Evolutionary conservation across 23 tunicate species (phyloP), one percentile per base, ranked within the genome.

Genomic region (Trididemnum clinides): DNA sequence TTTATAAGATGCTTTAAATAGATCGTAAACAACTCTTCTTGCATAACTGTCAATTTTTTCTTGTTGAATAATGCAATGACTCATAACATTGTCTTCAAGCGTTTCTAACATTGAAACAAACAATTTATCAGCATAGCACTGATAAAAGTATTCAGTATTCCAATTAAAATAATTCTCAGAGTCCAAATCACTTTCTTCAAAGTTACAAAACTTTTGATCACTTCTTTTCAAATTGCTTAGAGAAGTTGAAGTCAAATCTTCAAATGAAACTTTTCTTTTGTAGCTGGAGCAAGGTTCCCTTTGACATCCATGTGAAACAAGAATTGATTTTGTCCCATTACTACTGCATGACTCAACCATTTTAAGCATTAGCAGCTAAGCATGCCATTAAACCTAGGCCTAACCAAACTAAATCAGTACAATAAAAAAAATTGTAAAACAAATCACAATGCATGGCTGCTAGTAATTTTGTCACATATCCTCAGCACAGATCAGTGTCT

Each of bases 51-150:
- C 57, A n/a, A 74, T 21, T 22, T 74, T 39, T n/a, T 38, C 80
- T n/a, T 6, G 57, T 37, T 74, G 28, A 7, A 36, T 25, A 39
- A 74, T 74, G 38, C 59, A 74, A 74, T 74, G 10, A 5, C 57
- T 2, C 80, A 74, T 74, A 19, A n/a, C 2, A 27, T 74, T 23
- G 57, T 74, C 57, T 7, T 18, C 32, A n/a, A 74, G 26, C 2
- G 59, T 18, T 44, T 44, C 59, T 38, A 74, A 10, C 4, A 74
- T 74, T 74, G 80, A 74, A n/a, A 18, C 4, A 74, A 74, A 74
- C 29, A 74, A 27, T 22, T 25, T 39, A 29, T 74, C 80, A 5
- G 32, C 32, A 27, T 74, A 74, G 5, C 25, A 7, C 27, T 74
- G 80, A 59, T 12, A 59, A 15, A 21, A 59, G 30, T 29, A 4